These are phyloP conservation scores for Zalophus californianus DNA, from an alignment of 2,797 vertebrate species.

Conservation along the genomic window DNA sequence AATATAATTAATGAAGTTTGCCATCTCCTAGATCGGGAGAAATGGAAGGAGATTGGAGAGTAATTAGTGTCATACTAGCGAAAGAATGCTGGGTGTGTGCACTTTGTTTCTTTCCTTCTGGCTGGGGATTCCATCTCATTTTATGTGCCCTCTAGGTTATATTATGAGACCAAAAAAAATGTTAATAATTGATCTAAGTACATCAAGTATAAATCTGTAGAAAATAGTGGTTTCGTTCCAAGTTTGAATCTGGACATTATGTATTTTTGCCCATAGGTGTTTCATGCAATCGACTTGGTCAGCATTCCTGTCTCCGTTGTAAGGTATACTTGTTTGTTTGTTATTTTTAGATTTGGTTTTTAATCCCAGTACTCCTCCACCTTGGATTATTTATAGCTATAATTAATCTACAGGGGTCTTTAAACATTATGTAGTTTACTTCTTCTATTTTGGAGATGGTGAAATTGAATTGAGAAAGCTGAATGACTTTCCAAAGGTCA, in stretches of 20 bases:
- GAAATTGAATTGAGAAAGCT: not conserved
- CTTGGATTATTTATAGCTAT: not conserved
- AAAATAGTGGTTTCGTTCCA: slow-evolving; percentile 18
- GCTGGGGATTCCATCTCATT: not conserved
- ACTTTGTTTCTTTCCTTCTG: not conserved
- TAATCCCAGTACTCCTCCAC: not conserved
- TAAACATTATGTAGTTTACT: not conserved
- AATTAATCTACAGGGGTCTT: not conserved
- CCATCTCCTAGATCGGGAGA: not conserved
- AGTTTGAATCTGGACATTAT: not conserved
- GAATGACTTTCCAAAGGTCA: not conserved
- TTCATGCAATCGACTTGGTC: slow-evolving; percentile 97
- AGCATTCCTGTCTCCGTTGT: slow-evolving; percentile 97
- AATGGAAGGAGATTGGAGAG: not conserved
- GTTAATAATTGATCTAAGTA: not conserved
- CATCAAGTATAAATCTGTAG: slow-evolving; percentile 27
- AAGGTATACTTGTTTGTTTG: slow-evolving; percentile 90
- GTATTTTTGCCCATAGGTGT: slow-evolving; percentile 90
- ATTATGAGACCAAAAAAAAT: not conserved
- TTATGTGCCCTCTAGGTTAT: not conserved
- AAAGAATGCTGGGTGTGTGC: not conserved
- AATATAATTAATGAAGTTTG: not conserved
- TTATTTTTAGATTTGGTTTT: not conserved
- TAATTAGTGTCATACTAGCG: not conserved
- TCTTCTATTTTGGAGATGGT: not conserved